A percentile compares a stretch with the other conserved stretches of the same genome.
Conservation (phyloP, 2,113 vertebrate species). For the Ceratotherium simum region DNA sequence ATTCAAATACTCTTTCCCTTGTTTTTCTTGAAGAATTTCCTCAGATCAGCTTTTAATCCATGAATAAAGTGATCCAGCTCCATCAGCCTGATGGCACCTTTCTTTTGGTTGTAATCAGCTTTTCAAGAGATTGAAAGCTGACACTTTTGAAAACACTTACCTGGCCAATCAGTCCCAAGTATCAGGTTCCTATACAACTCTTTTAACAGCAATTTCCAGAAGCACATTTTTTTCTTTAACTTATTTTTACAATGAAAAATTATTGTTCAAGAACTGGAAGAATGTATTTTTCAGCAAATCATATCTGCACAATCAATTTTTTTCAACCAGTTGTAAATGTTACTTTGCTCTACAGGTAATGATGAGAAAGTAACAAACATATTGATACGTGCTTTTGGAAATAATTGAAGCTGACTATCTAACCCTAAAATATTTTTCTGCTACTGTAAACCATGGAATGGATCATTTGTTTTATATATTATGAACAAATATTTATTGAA, state of each 20-base stretch:
- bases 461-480: background rate
- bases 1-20: background rate
- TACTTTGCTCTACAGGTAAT: slow-evolving; percentile 37
- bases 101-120: background rate
- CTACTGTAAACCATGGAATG: background rate
- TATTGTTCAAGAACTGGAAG: slow-evolving; percentile 9
- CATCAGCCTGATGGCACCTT: background rate
- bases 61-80: background rate
- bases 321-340: slow-evolving; percentile 20
- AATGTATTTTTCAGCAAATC: slow-evolving; percentile 33
- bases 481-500: background rate
- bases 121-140: slow-evolving; percentile 11
- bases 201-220: slow-evolving; percentile 53
- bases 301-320: background rate
- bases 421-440: background rate
- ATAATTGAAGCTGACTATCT: background rate
- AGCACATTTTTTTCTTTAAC: background rate
- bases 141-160: slow-evolving; percentile 46
- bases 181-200: background rate
- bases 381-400: slow-evolving; percentile 21
- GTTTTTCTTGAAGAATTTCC: background rate
- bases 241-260: slow-evolving; percentile 46
- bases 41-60: background rate
- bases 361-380: background rate
- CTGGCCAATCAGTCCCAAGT: background rate